phyloP scores from a whole-genome alignment of 1,140 invertebrate species.

The Drosophila sturtevanti region DNA sequence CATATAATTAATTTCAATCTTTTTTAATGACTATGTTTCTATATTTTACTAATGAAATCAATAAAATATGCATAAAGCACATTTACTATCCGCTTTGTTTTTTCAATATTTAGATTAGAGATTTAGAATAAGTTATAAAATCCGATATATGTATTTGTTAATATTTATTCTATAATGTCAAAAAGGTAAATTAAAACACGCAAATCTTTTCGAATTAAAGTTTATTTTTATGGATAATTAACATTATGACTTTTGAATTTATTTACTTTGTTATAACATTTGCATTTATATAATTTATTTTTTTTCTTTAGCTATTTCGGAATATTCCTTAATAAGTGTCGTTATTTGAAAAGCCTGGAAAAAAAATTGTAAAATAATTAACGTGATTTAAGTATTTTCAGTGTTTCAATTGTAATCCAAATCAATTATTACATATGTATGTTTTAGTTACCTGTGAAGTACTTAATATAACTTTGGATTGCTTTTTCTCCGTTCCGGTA shows the following conservation, averaged over 20 bases:
- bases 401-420: not conserved
- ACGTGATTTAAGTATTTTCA: not conserved
- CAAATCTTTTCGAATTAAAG: not conserved
- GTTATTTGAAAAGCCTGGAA: slow-evolving; percentile 95
- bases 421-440: not conserved
- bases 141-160: too few relatives aligned
- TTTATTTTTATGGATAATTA: slow-evolving; percentile 10
- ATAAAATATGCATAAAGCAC: not conserved
- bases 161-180: too few relatives aligned
- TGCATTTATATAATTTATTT: slow-evolving; percentile 10
- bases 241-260: slow-evolving; percentile 6
- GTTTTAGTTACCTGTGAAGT: slow-evolving; percentile 89
- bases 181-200: not conserved
- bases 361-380: slow-evolving; percentile 18
- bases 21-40: not conserved
- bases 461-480: slow-evolving; percentile 94
- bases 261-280: slow-evolving; percentile 8
- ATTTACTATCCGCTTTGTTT: not conserved
- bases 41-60: not conserved
- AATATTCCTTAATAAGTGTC: slow-evolving; percentile 96
- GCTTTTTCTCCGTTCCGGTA: slow-evolving; percentile 92
- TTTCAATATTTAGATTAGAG: too few relatives aligned
- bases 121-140: too few relatives aligned
- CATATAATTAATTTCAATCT: not conserved
- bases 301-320: slow-evolving; percentile 86